Evolutionary conservation across 2,888 invertebrate genomes (phyloP).

Genomic region (Sabatieria punctata): DNA sequence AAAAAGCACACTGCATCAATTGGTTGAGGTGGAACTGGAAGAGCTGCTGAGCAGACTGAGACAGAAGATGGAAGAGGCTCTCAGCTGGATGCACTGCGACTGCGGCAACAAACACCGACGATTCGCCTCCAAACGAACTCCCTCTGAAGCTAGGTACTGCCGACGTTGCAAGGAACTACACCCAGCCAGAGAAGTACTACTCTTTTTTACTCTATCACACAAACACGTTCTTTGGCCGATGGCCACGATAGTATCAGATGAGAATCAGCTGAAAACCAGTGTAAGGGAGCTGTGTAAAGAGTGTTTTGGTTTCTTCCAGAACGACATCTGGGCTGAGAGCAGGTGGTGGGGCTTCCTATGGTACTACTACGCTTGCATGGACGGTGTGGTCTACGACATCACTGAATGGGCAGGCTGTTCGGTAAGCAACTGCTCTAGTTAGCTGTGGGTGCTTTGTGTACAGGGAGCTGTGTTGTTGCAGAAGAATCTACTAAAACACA

Average conservation of each 20-base stretch:
- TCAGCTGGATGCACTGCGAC: slow-evolving; percentile 82
- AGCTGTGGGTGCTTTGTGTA: neutral
- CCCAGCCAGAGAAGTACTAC: slow-evolving; percentile 33
- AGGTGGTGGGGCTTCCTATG: slow-evolving; percentile 65
- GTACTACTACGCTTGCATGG: slow-evolving; percentile 92
- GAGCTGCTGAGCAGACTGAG: slow-evolving; percentile 69
- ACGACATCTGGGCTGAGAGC: slow-evolving; percentile 91
- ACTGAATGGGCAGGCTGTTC: slow-evolving; percentile 94
- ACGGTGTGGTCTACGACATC: slow-evolving; percentile 82
- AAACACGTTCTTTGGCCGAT: no score
- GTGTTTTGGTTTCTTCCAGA: slow-evolving; percentile 42
- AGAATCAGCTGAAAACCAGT: no score
- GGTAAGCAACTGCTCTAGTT: slow-evolving; percentile 32
- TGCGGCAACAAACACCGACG: slow-evolving; percentile 77
- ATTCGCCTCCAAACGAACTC: slow-evolving; percentile 62
- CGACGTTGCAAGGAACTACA: slow-evolving; percentile 41
- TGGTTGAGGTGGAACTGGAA: slow-evolving; percentile 49
- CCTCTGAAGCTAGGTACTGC: slow-evolving; percentile 79
- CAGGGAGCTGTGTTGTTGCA: slow-evolving; percentile 15
- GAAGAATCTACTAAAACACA: slow-evolving; percentile 52
- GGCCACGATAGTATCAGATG: no score
- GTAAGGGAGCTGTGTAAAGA: no score
- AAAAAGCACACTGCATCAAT: neutral
- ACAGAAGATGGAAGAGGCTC: slow-evolving; percentile 82
- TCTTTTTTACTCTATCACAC: no score